Evolutionary conservation across 2,888 invertebrate genomes (phyloP), one percentile per base, ranked within the genome.

Genomic region (Polyploca ridens): DNA sequence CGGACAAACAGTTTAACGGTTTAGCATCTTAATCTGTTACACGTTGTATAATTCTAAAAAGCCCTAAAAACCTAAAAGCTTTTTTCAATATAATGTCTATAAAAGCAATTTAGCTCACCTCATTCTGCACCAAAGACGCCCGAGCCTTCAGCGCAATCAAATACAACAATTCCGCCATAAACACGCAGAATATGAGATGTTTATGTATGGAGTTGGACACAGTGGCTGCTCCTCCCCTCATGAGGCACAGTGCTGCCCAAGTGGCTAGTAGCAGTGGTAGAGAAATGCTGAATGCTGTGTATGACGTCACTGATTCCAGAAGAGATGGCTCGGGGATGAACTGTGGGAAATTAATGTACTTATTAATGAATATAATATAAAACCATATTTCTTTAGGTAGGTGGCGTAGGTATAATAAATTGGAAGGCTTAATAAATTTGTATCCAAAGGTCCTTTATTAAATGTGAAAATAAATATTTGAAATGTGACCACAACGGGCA

Each of bases 171-270:
- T 99, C 97, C 0, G 97, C 97, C 77, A 97, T 94, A 82, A 99
- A 97, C 33, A 99, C 96, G 81, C 98, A 98, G 69, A 98, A 95
- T n/a, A 99, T 97, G 10, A 99, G 95, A 86, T 99, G 99, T 83
- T 98, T 98, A 83, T 98, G 97, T 71, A 99, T 99, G 27, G 97
- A 97, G 89, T 99, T 99, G 60, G 98, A 98, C 78, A 99, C 99
- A 0, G 98, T 98, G 66, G 97, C 96, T 0, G 95, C 93, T 16
- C 97, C 96, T 1, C 98, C 98, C 7, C 98, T 95, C 76, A 99
- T 96, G 59, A 98, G 90, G 54, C 97, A 97, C 63, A 99, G 93
- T 27, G 98, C 97, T 10, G 97, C 89, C 84, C 98, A 96, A 0
- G 98, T 97, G 64, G 96, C 94, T 14, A 97, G 89, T 5, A 99